A percentile compares a stretch with the other conserved stretches of the same genome.
Evolutionary conservation across 2,888 invertebrate genomes (phyloP).

Genomic region (Gasteruption jaculator): DNA sequence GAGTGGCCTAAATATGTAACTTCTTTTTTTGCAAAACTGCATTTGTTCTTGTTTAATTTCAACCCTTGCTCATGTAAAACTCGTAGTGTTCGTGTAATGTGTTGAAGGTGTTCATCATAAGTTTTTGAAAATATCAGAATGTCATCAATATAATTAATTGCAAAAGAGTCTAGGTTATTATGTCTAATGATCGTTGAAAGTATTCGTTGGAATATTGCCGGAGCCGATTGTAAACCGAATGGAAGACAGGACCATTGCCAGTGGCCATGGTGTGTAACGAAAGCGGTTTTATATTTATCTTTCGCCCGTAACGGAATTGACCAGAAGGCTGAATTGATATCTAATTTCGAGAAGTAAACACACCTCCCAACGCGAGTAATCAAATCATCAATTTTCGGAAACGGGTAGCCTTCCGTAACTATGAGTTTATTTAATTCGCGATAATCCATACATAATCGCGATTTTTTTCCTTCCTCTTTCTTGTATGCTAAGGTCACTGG

Average conservation of each 20-base stretch:
- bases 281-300: constrained; percentile 24
- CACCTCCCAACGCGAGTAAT: constrained; percentile 16
- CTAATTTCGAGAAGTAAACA: constrained; percentile 19
- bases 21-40: constrained; percentile 19
- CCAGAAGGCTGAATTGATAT: constrained; percentile 21
- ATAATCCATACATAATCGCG: constrained; percentile 18
- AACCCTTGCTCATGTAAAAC: constrained; percentile 21
- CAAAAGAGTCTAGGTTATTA: constrained; percentile 21
- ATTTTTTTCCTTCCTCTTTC: constrained; percentile 18
- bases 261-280: constrained; percentile 22
- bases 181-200: constrained; percentile 24
- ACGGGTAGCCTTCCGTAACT: constrained; percentile 19
- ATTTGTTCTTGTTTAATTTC: constrained; percentile 21
- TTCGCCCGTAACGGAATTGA: constrained; percentile 19
- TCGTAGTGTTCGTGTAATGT: constrained; percentile 15
- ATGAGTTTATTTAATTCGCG: constrained; percentile 20
- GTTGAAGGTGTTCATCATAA: constrained; percentile 19
- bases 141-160: constrained; percentile 18
- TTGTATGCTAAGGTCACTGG: constrained; percentile 19
- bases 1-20: constrained; percentile 22
- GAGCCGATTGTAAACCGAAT: constrained; percentile 24
- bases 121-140: constrained; percentile 23
- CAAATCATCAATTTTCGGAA: constrained; percentile 21
- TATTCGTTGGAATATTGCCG: constrained; percentile 28
- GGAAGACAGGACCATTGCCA: constrained; percentile 21